Evolutionary conservation across 2,113 vertebrate species (phyloP).

Genomic region (Paralichthys olivaceus): DNA sequence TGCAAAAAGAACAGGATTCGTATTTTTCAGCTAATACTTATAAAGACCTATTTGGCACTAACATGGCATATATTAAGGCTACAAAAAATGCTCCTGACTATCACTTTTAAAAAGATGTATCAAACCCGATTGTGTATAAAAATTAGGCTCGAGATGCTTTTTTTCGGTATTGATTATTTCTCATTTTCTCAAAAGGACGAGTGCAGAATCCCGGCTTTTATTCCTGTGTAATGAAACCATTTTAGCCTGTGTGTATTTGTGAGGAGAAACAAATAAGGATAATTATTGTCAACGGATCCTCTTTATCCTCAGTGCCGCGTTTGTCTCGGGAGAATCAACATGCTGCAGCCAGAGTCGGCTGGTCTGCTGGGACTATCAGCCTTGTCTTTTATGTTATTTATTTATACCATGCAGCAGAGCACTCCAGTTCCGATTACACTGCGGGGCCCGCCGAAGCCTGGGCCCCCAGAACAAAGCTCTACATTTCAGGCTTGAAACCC

Average conservation of each 20-base stretch:
- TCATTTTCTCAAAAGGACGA: constrained; percentile 49
- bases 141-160: constrained; percentile 56
- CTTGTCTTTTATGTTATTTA: constrained; percentile 70
- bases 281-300: constrained; percentile 77
- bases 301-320: constrained; percentile 66
- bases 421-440: constrained; percentile 47
- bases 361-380: constrained; percentile 70
- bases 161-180: constrained; percentile 54
- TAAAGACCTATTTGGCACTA: constrained; percentile 38
- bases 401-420: constrained; percentile 61
- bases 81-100: constrained; percentile 29
- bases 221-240: constrained; percentile 66
- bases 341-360: constrained; percentile 59
- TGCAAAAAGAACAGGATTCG: constrained; percentile 18
- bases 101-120: constrained; percentile 8
- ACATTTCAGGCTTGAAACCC: constrained; percentile 47
- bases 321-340: constrained; percentile 72
- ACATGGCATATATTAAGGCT: constrained; percentile 26
- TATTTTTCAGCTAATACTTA: constrained; percentile 21
- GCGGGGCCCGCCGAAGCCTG: constrained; percentile 31
- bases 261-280: constrained; percentile 79
- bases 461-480: constrained; percentile 66
- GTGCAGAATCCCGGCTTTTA: constrained; percentile 40
- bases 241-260: constrained; percentile 67
- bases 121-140: constrained; percentile 52